Conservation (phyloP, 1,140 invertebrate genomes). For the Daktulosphaira vitifoliae region DNA sequence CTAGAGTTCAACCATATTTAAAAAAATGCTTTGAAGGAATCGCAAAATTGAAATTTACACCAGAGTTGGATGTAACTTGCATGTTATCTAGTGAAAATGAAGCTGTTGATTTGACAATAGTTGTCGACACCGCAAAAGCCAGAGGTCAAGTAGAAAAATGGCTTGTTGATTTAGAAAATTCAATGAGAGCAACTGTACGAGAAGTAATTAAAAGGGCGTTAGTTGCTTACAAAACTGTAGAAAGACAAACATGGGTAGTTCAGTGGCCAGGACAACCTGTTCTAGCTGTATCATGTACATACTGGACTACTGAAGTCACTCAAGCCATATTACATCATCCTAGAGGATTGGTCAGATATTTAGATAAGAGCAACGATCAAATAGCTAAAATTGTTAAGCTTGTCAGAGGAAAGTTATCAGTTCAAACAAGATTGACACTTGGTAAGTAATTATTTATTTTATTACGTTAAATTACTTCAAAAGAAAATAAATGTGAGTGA, state of each 20-base stretch:
- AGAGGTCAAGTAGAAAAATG: conserved; percentile 95
- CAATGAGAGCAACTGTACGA: conserved; percentile 83
- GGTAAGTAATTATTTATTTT: no score
- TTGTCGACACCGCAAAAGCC: conserved; percentile 79
- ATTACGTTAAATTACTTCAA: no score
- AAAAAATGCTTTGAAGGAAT: conserved; percentile 97
- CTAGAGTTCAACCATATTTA: conserved; percentile 91
- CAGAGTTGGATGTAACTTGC: conserved; percentile 73
- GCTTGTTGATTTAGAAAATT: conserved; percentile 80
- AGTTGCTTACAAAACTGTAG: conserved; percentile 56
- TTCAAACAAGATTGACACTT: conserved; percentile 82
- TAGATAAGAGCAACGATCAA: conserved; percentile 52
- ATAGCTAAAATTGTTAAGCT: conserved; percentile 81
- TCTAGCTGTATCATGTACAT: conserved; percentile 75
- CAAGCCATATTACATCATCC: conserved; percentile 54
- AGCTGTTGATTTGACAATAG: conserved; percentile 62
- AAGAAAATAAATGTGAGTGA: no score
- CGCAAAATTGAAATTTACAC: conserved; percentile 72
- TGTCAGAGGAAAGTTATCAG: conserved; percentile 74
- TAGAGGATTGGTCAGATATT: conserved; percentile 48
- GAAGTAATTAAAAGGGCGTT: conserved; percentile 45
- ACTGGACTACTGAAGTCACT: conserved; percentile 83
- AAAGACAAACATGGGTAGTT: conserved; percentile 71
- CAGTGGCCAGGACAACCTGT: conserved; percentile 83
- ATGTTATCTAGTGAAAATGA: conserved; percentile 88